Evolutionary conservation across 2,888 invertebrate species (phyloP), one percentile per base, ranked within the genome.

Genomic region (Stenichneumon culpator): DNA sequence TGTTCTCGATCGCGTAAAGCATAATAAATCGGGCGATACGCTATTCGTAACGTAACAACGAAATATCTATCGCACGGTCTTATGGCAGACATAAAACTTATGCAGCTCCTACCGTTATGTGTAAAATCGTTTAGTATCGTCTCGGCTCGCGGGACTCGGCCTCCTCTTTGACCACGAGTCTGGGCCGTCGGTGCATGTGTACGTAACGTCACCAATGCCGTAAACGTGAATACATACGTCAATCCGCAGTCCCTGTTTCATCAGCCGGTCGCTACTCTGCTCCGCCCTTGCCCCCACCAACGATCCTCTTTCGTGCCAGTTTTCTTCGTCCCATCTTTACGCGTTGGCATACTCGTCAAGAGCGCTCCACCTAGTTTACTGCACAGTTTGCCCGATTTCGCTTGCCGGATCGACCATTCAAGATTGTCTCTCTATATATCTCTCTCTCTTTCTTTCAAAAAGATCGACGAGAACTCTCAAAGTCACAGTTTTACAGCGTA

Each of bases 191-290:
- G 32, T 4, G 63, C 50, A 47, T 65, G 32, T n/a, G 63, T 75
- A 22, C 44, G 44, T 19, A 39, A 22, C 60, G 28, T 28, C 25
- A 28, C 28, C 11, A 25, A 14, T 16, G 16, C 14, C 16, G 60
- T 5, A 32, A 39, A 54, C 19, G 28, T 28, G 52, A 19, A 28
- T 22, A 63, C 36, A 36, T 69, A 73, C 79, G 73, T 73, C 83
- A 83, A 83, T 83, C 78, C 60, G 63, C 22, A n/a, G 60, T 73
- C 36, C 52, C 79, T 74, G 74, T 83, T 83, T 83, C 83, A 73
- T 83, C 83, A 83, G 83, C 83, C 83, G 67, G 72, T 25, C 60
- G 47, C 52, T 32, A 65, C 57, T 63, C 25, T 57, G 32, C 57
- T 78, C 74, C 47, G 6, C 39, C 28, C 39, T 67, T 52, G 32